Evolutionary conservation across 2,888 invertebrate species (phyloP).

Genomic region (Lagria hirta): DNA sequence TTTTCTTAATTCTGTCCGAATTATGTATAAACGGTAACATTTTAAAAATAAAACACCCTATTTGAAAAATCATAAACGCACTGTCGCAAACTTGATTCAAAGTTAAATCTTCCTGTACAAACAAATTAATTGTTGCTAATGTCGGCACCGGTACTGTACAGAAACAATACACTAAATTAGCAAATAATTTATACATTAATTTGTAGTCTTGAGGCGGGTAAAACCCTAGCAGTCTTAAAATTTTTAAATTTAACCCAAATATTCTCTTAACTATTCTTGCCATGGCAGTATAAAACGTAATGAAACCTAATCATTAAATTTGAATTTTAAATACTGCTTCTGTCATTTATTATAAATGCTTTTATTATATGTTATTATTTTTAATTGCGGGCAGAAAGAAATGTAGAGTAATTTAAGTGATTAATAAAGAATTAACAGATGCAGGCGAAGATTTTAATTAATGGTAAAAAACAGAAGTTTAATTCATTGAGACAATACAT

Average conservation of each 20-base stretch:
- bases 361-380: too few species aligned
- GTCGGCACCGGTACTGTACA: constrained; percentile 7
- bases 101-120: constrained; percentile 4
- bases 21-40: constrained; percentile 5
- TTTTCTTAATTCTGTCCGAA: constrained; percentile 2
- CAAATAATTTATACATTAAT: constrained; percentile 4
- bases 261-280: background rate
- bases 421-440: too few species aligned
- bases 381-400: too few species aligned
- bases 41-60: constrained; percentile 5
- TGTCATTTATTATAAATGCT: too few species aligned
- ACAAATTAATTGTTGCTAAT: constrained; percentile 3
- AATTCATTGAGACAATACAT: too few species aligned
- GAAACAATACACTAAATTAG: constrained; percentile 2
- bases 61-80: constrained; percentile 8
- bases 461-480: too few species aligned
- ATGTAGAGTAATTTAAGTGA: too few species aligned
- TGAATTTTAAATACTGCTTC: too few species aligned
- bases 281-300: too few species aligned
- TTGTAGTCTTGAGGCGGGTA: constrained; percentile 3
- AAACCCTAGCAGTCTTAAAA: constrained; percentile 6
- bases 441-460: too few species aligned
- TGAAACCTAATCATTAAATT: too few species aligned
- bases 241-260: constrained; percentile 4
- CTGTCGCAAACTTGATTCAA: constrained; percentile 6